phyloP scores from a whole-genome alignment of 2,797 vertebrate genomes.

The Fringilla coelebs region DNA sequence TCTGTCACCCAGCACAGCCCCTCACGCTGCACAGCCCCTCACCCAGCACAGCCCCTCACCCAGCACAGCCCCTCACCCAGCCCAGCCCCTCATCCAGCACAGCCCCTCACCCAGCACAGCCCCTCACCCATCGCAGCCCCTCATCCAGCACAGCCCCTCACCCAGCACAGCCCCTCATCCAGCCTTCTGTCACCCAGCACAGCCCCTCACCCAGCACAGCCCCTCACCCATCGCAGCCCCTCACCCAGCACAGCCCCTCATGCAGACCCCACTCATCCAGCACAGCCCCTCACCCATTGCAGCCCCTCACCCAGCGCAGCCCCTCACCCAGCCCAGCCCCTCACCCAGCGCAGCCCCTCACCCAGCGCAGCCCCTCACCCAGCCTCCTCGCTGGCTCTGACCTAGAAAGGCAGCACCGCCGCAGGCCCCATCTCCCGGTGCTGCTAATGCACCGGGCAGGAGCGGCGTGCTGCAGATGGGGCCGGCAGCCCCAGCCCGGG shows the following conservation, averaged over 20 bases:
- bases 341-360: background rate
- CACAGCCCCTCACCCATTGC: background rate
- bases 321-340: background rate
- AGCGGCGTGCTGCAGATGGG: constrained; percentile 19
- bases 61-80: background rate
- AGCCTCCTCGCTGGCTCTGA: background rate
- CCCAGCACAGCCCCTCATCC: too few species aligned
- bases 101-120: background rate
- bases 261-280: background rate
- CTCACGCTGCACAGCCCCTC: background rate
- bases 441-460: constrained; percentile 39
- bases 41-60: background rate
- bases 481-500: background rate
- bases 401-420: constrained; percentile 27
- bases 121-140: too few species aligned
- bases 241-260: background rate
- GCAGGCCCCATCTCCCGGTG: constrained; percentile 12
- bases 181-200: background rate
- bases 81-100: too few species aligned
- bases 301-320: background rate
- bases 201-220: background rate
- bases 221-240: background rate
- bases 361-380: background rate
- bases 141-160: background rate
- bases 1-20: background rate